phyloP scores from a whole-genome alignment of 1,140 invertebrate genomes.

The Steinernema khuongi region DNA sequence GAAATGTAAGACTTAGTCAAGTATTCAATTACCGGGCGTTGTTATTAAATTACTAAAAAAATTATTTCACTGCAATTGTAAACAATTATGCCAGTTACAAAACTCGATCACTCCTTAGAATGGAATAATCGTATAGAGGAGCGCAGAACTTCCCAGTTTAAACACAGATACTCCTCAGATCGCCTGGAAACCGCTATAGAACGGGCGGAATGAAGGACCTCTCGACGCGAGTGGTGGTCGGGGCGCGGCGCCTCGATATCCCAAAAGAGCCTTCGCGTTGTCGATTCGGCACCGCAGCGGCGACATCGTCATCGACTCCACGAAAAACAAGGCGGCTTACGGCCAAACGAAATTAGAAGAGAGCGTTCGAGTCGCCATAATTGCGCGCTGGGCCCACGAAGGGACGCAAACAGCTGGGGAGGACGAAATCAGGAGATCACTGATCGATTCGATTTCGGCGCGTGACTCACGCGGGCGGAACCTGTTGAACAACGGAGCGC shows the following conservation, averaged over 20 bases:
- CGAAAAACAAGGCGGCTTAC: slow-evolving; percentile 11
- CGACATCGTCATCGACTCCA: neutral
- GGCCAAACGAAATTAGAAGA: neutral
- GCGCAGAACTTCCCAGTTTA: too few relatives aligned
- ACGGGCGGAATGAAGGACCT: neutral
- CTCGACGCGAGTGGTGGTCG: neutral
- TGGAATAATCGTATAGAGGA: too few relatives aligned
- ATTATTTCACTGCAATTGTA: too few relatives aligned
- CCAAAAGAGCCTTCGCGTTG: neutral
- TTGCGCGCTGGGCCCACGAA: neutral
- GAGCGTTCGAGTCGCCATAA: neutral
- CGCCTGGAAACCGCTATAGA: too few relatives aligned
- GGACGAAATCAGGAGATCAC: neutral
- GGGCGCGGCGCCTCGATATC: neutral
- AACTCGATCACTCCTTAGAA: too few relatives aligned
- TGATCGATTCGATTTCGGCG: neutral
- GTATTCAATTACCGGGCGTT: too few relatives aligned
- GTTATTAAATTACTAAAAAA: too few relatives aligned
- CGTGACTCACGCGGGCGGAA: neutral
- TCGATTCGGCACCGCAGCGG: neutral
- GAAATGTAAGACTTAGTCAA: too few relatives aligned
- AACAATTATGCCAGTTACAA: too few relatives aligned
- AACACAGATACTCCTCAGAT: too few relatives aligned
- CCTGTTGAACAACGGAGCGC: neutral
- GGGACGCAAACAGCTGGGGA: neutral